Evolutionary conservation across 2,113 vertebrate species (phyloP), one percentile per base, ranked within the genome.

Genomic region (Atrichornis clamosus): DNA sequence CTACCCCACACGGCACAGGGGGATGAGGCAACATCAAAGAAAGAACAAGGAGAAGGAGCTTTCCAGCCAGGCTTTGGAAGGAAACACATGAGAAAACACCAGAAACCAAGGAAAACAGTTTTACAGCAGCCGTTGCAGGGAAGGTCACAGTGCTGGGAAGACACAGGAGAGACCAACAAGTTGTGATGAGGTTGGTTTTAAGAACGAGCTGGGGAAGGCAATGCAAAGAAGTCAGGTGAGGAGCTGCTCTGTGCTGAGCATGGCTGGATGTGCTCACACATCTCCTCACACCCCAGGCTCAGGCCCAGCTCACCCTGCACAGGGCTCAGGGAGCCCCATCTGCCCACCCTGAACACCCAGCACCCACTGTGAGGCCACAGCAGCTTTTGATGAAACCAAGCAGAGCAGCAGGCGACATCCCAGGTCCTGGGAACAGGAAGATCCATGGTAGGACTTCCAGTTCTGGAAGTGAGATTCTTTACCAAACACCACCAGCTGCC

Each of bases 11-110:
- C 0, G 0, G 58, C 24, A 37, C 21, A 64, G 10, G 70, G 14
- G 7, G 8, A 65, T 21, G 24, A 85, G 37, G n/a, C 24, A 90
- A 58, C 2, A 1, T 1, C 0, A 0, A 28, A 81, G n/a, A 53
- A 81, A 74, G 52, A 82, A 58, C 11, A 81, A 65, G 42, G 42
- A 75, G 46, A 59, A 83, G 33, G 28, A 77, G 26, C 26, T 80
- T 88, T 77, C 74, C 64, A 74, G 50, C 2, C 73, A 62, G 20
- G n/a, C 78, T 84, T 67, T 77, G 53, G 46, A 86, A 64, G 27
- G 14, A 83, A 83, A 80, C 21, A 46, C 17, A 30, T 13, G 17
- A 87, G 46, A 82, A 81, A 63, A 15, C 39, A 75, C 7, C 47
- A 55, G 42, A 84, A 83, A 56, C 56, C 82, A 85, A 87, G 41